Evolutionary conservation across 2,113 vertebrate genomes (phyloP).

Genomic region (Illadopsis cleaveri): DNA sequence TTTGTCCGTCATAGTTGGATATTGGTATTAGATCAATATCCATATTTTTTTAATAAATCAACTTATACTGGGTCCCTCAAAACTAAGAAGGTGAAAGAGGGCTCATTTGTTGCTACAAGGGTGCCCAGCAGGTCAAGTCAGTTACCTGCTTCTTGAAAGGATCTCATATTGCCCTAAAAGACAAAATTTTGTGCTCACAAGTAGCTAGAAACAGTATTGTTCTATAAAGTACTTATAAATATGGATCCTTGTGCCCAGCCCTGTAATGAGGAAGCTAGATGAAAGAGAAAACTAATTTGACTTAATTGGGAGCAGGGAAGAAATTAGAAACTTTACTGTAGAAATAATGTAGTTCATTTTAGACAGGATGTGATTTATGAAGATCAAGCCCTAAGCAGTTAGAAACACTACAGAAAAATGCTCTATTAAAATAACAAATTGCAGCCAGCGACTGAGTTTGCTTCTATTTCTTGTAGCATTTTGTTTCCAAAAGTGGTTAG

Average conservation of each 20-base stretch:
- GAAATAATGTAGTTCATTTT: background rate
- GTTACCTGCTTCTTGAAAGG: background rate
- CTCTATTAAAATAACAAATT: conserved; percentile 39
- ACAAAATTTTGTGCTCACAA: background rate
- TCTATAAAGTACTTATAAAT: background rate
- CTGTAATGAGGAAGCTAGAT: background rate
- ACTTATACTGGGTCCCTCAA: background rate
- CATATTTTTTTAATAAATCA: too few relatives aligned
- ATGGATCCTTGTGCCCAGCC: background rate
- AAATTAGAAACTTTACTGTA: background rate
- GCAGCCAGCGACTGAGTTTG: background rate
- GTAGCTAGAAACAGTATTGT: background rate
- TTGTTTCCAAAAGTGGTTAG: conserved; percentile 38
- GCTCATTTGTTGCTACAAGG: background rate
- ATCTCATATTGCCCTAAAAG: background rate
- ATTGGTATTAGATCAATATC: too few relatives aligned
- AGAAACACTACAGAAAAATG: background rate
- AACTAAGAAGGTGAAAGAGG: background rate
- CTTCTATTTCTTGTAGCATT: conserved; percentile 39
- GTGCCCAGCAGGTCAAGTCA: background rate
- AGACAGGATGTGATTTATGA: background rate
- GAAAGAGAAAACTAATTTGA: background rate
- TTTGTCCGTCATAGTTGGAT: too few relatives aligned
- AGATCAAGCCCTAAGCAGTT: conserved; percentile 5
- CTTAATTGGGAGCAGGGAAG: conserved; percentile 15